Evolutionary conservation across 2,797 vertebrate genomes (phyloP).

Genomic region (Aeoliscus strigatus): DNA sequence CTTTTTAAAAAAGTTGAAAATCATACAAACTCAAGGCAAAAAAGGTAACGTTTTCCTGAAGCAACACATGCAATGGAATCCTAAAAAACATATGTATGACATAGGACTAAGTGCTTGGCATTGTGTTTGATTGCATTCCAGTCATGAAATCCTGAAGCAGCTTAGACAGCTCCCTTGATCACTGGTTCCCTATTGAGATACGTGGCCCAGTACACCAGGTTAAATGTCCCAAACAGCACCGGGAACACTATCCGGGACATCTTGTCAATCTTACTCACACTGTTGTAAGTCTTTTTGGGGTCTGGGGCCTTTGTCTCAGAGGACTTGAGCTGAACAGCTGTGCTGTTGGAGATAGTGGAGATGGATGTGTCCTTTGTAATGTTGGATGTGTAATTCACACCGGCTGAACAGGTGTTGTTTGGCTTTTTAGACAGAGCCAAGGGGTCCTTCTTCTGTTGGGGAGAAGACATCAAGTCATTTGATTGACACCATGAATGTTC

Average conservation of each 20-base stretch:
- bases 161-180: slow-evolving; percentile 82
- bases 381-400: slow-evolving; percentile 85
- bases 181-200: slow-evolving; percentile 96
- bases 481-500: too few relatives aligned
- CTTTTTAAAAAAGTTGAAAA: slow-evolving; percentile 64
- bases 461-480: too few relatives aligned
- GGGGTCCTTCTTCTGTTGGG: slow-evolving; percentile 87
- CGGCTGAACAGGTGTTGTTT: slow-evolving; percentile 82
- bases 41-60: slow-evolving; percentile 79
- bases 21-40: slow-evolving; percentile 83
- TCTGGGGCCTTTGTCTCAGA: slow-evolving; percentile 83
- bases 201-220: slow-evolving; percentile 96
- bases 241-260: slow-evolving; percentile 97
- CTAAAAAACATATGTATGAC: slow-evolving; percentile 63
- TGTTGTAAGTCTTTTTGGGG: slow-evolving; percentile 98
- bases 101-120: slow-evolving; percentile 69
- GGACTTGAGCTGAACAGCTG: slow-evolving; percentile 79
- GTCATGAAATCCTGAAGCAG: slow-evolving; percentile 68
- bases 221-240: slow-evolving; percentile 94
- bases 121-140: slow-evolving; percentile 67
- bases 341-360: slow-evolving; percentile 83
- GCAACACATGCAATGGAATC: slow-evolving; percentile 80
- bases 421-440: slow-evolving; percentile 84
- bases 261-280: slow-evolving; percentile 98
- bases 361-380: slow-evolving; percentile 85